These are phyloP conservation scores for Callitettix versicolor DNA, from an alignment of 1,140 invertebrate species.

Conservation along the genomic window DNA sequence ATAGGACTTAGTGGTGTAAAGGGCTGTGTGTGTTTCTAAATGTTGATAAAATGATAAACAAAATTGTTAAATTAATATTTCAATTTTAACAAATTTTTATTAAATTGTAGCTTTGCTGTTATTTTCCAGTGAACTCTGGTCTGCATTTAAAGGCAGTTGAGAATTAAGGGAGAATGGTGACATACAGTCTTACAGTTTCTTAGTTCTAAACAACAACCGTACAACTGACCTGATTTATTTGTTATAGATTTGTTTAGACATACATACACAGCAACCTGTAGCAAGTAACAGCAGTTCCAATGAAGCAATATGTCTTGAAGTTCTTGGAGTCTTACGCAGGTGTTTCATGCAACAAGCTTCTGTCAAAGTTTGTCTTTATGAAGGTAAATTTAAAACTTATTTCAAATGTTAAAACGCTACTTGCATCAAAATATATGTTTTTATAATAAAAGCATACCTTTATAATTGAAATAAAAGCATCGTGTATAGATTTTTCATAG, in stretches of 20 bases:
- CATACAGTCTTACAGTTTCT: too few relatives aligned
- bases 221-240: not conserved
- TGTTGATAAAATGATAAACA: too few relatives aligned
- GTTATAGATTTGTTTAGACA: slow-evolving; percentile 18
- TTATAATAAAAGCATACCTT: not conserved
- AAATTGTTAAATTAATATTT: too few relatives aligned
- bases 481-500: not conserved
- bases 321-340: slow-evolving; percentile 23
- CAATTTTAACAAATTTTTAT: too few relatives aligned
- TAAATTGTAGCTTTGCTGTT: too few relatives aligned
- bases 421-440: not conserved
- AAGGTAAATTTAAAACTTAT: slow-evolving; percentile 15
- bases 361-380: slow-evolving; percentile 24
- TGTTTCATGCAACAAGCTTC: slow-evolving; percentile 24
- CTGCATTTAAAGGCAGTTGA: too few relatives aligned
- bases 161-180: too few relatives aligned
- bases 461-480: not conserved
- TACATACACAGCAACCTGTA: slow-evolving; percentile 13
- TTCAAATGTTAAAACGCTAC: not conserved
- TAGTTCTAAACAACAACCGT: too few relatives aligned
- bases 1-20: too few relatives aligned
- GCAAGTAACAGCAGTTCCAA: slow-evolving; percentile 18
- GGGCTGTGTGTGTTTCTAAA: too few relatives aligned
- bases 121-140: too few relatives aligned
- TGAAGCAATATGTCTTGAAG: slow-evolving; percentile 26